Evolutionary conservation across 2,797 vertebrate species (phyloP), one percentile per base, ranked within the genome.

Genomic region (Rhynchonycteris naso): DNA sequence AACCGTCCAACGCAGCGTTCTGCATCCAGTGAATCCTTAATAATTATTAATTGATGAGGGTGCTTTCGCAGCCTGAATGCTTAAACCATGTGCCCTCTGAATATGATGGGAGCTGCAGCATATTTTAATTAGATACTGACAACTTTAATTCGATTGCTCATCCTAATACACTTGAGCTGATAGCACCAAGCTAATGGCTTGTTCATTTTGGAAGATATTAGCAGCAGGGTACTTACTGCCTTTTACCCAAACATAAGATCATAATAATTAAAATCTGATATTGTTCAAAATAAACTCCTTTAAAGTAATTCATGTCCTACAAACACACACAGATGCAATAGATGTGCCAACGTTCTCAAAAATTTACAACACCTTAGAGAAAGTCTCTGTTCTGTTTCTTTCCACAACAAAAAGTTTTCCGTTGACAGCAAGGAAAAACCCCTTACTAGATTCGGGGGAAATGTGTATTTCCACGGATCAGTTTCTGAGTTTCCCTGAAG

Each of bases 71-170:
- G 59, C 61, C 86, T 83, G 94, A 80, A 92, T 88, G 95, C 86
- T 87, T 94, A 84, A 90, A 75, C 91, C 76, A 79, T 89, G 82
- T 75, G 93, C 58, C 95, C 94, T 95, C 85, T 82, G 89, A 95
- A 66, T 61, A 94, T 38, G 75, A 96, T 28, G 72, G 83, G 92
- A 85, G 78, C 54, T 24, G 38, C 91, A 90, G 88, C 82, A 16
- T 91, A 93, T 96, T 97, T 97, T 97, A 96, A 98, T 98, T 97
- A 97, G 96, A 95, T 96, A 95, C 89, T 92, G 93, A 97, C 94
- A 96, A 92, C 71, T 93, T 96, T 94, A 92, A 95, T 96, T 97
- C 88, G 91, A 91, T 90, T 35, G 88, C 89, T 93, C 85, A 88
- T 94, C 93, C 92, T 90, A 92, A 94, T 91, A 82, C 81, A 84